Evolutionary conservation across 1,140 invertebrate genomes (phyloP), one percentile per base, ranked within the genome.

Genomic region (Bombus affinis): DNA sequence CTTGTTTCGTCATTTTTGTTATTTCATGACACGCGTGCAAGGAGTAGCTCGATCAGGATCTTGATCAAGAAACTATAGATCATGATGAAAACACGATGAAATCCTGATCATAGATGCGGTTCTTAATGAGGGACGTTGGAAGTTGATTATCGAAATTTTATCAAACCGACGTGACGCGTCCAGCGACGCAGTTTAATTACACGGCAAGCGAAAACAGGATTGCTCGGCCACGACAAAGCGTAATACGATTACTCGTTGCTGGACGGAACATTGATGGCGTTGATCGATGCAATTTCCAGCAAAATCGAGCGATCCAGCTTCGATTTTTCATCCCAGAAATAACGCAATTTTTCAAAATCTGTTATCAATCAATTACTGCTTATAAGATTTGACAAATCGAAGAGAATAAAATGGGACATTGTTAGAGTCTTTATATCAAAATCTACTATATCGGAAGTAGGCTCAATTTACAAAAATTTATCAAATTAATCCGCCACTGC

Each of bases 171-270:
- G 22, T 9, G 9, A 18, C 28, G 28, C 6, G 62, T 74, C 22
- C 44, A n/a, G 12, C 4, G 8, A 42, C 25, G n/a, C 2, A 3
- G 35, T 71, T 78, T 32, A n/a, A 39, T 77, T 10, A 35, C 25
- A 12, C 15, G 44, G 44, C 44, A 22, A 59, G 8, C 65, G 37
- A 44, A 44, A 84, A 71, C n/a, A 65, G 37, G 28, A 22, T 13
- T 44, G 42, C 12, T 72, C 25, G 35, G 1, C 22, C 32, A 28
- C 68, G 32, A 15, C 32, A 78, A 68, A 83, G 73, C 44, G 42
- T 77, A 77, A 83, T 32, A 22, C 18, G 74, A 83, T 83, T 66
- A 77, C 22, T n/a, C 8, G 12, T 18, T 39, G n/a, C 15, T 66
- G 8, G 15, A 10, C 0, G 28, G n/a, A 8, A 42, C 62, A 44